A percentile compares a stretch with the other conserved stretches of the same genome.
Evolutionary conservation across 2,888 invertebrate species (phyloP).

Genomic region (Itoplectis maculator): DNA sequence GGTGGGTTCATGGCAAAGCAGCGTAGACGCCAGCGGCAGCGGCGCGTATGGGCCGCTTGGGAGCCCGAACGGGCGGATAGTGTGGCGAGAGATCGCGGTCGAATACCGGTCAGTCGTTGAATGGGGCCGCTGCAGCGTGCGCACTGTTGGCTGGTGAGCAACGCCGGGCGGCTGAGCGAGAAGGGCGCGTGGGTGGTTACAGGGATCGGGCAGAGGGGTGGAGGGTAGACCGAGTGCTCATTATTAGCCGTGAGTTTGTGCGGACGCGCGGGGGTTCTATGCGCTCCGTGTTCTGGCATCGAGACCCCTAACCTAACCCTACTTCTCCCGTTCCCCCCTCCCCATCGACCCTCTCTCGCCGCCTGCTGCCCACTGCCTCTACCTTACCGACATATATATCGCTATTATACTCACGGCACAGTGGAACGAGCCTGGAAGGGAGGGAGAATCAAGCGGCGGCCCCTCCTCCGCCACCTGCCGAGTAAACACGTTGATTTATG

Average conservation of each 20-base stretch:
- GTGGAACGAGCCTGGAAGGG: constrained; percentile 15
- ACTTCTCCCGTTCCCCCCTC: too few relatives aligned
- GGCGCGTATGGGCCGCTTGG: constrained; percentile 46
- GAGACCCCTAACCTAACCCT: constrained; percentile 1
- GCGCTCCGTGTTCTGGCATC: neutral
- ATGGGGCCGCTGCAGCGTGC: constrained; percentile 49
- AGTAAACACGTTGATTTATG: constrained; percentile 82
- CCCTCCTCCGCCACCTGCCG: constrained; percentile 68
- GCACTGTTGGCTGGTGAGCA: constrained; percentile 52
- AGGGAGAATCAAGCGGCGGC: constrained; percentile 42
- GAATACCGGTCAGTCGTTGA: constrained; percentile 66
- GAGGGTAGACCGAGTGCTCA: constrained; percentile 74
- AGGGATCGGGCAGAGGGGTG: too few relatives aligned
- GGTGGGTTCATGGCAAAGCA: neutral
- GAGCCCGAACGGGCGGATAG: constrained; percentile 42
- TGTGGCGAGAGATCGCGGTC: constrained; percentile 65
- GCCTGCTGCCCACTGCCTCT: constrained; percentile 4
- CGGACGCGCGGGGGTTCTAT: constrained; percentile 37
- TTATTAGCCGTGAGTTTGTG: constrained; percentile 79
- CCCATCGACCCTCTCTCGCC: too few relatives aligned
- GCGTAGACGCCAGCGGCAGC: neutral
- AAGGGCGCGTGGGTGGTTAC: too few relatives aligned
- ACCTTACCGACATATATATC: constrained; percentile 45
- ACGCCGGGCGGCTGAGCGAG: constrained; percentile 18
- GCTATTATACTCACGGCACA: constrained; percentile 46